Evolutionary conservation across 1,140 invertebrate species (phyloP).

Genomic region (Macrocentrus cingulum): DNA sequence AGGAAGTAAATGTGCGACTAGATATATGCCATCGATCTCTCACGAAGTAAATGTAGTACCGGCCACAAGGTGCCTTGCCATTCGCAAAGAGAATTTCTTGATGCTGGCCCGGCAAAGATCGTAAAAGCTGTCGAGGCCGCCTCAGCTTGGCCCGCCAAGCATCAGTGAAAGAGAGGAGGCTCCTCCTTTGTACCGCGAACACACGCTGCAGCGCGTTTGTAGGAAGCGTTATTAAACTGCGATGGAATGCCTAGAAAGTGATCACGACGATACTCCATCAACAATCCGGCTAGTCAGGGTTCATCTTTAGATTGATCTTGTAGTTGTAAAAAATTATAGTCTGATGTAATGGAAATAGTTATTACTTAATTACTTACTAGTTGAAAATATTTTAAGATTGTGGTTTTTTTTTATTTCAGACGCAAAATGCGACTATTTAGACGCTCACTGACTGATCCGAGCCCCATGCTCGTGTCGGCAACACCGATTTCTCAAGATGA

Average conservation of each 20-base stretch:
- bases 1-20: not conserved
- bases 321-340: too few species aligned
- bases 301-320: not conserved
- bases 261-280: constrained; percentile 17
- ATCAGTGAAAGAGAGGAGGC: constrained; percentile 16
- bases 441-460: constrained; percentile 56
- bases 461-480: constrained; percentile 61
- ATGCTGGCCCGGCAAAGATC: not conserved
- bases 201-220: constrained; percentile 13
- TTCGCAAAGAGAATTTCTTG: constrained; percentile 11
- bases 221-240: constrained; percentile 30
- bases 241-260: constrained; percentile 37
- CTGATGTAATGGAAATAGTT: too few species aligned
- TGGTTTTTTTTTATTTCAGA: constrained; percentile 34
- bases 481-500: constrained; percentile 55
- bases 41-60: not conserved
- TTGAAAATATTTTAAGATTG: too few species aligned
- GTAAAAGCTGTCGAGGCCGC: constrained; percentile 14
- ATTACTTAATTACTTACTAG: too few species aligned
- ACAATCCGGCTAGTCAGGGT: not conserved
- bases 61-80: not conserved
- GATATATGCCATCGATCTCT: not conserved
- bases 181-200: constrained; percentile 7
- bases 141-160: not conserved
- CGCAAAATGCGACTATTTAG: constrained; percentile 60